Evolutionary conservation across 2,888 invertebrate species (phyloP), one percentile per base, ranked within the genome.

Genomic region (Amblyjoppa proteus): DNA sequence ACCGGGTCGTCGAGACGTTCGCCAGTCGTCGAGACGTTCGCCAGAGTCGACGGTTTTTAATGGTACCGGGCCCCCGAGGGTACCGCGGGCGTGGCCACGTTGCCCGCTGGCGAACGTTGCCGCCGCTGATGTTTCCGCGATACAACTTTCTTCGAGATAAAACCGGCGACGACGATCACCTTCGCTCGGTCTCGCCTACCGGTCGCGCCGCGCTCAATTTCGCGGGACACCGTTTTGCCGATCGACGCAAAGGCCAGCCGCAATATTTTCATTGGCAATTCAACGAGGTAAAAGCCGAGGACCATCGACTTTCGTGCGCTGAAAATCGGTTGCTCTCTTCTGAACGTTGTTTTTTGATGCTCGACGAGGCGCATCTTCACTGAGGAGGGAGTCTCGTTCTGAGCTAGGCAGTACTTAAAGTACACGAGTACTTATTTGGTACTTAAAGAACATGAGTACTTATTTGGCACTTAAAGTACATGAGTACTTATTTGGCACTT

Each of bases 71-170:
- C 41, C 41, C 41, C 9, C 56, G 13, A 28, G 28, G 58, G 25
- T 25, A 58, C 58, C 58, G 58, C 58, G 28, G 58, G 58, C 58
- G 58, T 58, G 58, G 58, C 58, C 28, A 13, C 45, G 3, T 58
- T 58, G 56, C 56, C 56, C 56, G 56, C 56, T 25, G 28, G 13
- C 58, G 28, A 58, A 58, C 25, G 41, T 25, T 28, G 28, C 58
- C 4, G 16, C 4, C 16, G 45, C 13, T 49, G 45, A 49, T 28
- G 28, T 58, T 28, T 58, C 25, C 58, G 28, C 58, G 58, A 58
- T 58, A 56, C 25, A 28, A 58, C 58, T 58, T 58, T 58, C 58
- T 58, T 58, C 58, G 58, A 58, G 58, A 58, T 28, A 28, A 13
- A 28, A 58, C 25, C 25, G 28, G 11, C 11, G 25, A 25, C 58